phyloP scores from a whole-genome alignment of 2,888 invertebrate genomes.

The Choreutis nemorana region DNA sequence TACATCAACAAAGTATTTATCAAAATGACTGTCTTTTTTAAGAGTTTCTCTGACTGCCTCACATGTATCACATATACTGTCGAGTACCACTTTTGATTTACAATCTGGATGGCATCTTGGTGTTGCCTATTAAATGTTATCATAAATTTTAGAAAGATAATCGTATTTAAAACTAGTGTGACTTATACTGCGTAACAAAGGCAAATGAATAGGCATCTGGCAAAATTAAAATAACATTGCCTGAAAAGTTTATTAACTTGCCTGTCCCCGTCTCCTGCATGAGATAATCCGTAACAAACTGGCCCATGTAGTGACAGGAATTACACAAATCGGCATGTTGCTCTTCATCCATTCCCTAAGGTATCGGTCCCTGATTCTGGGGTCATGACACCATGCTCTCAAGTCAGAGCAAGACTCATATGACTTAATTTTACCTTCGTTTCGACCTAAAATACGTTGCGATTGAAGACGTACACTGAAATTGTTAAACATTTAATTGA shows the following conservation, averaged over 20 bases:
- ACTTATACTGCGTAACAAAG: no score
- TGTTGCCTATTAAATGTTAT: no score
- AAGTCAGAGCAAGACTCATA: constrained; percentile 60
- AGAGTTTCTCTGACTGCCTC: constrained; percentile 40
- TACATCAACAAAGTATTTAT: constrained; percentile 47
- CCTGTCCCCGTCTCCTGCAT: constrained; percentile 27
- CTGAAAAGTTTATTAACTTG: no score
- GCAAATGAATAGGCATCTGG: no score
- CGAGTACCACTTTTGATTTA: constrained; percentile 42
- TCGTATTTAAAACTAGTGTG: no score
- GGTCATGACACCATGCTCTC: constrained; percentile 65
- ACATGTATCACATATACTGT: constrained; percentile 42
- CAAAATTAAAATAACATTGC: constrained; percentile 2
- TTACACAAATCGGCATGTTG: constrained; percentile 38
- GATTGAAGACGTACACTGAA: no score
- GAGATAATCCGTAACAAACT: constrained; percentile 33
- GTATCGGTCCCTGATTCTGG: constrained; percentile 23
- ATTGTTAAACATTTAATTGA: no score
- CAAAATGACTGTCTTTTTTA: constrained; percentile 27
- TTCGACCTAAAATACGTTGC: constrained; percentile 37
- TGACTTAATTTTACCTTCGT: constrained; percentile 63
- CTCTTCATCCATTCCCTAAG: constrained; percentile 53
- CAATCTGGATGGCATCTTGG: constrained; percentile 46
- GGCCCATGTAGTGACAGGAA: constrained; percentile 29
- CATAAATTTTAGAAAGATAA: no score